Evolutionary conservation across 2,113 vertebrate species (phyloP).

Genomic region (Cariama cristata): DNA sequence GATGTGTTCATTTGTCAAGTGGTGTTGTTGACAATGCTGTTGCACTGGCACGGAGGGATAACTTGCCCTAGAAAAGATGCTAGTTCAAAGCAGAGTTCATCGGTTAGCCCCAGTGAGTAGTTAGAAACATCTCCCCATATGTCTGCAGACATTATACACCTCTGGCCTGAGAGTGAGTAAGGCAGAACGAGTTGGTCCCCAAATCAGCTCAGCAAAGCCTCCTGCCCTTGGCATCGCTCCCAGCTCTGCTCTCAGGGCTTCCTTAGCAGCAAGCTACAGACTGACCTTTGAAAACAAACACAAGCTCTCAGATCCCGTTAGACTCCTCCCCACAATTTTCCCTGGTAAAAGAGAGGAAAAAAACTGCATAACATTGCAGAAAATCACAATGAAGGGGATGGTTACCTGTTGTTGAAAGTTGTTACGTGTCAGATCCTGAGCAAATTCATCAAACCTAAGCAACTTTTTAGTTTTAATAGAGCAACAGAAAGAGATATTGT

Average conservation of each 20-base stretch:
- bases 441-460: not conserved
- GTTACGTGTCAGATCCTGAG: not conserved
- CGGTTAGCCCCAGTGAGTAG: not conserved
- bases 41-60: not conserved
- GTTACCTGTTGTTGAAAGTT: not conserved
- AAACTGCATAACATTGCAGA: not conserved
- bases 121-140: not conserved
- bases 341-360: not conserved
- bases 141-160: not conserved
- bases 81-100: not conserved
- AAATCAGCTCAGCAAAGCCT: not conserved
- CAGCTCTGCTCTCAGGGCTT: not conserved
- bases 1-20: not conserved
- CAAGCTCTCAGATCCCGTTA: not conserved
- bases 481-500: not conserved
- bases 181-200: not conserved
- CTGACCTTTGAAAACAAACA: not conserved
- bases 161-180: not conserved
- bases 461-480: not conserved
- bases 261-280: not conserved
- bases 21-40: not conserved
- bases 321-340: not conserved
- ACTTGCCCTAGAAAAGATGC: not conserved
- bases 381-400: not conserved
- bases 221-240: not conserved